phyloP scores from a whole-genome alignment of 2,888 invertebrate genomes.

The Flexamia atlantica region DNA sequence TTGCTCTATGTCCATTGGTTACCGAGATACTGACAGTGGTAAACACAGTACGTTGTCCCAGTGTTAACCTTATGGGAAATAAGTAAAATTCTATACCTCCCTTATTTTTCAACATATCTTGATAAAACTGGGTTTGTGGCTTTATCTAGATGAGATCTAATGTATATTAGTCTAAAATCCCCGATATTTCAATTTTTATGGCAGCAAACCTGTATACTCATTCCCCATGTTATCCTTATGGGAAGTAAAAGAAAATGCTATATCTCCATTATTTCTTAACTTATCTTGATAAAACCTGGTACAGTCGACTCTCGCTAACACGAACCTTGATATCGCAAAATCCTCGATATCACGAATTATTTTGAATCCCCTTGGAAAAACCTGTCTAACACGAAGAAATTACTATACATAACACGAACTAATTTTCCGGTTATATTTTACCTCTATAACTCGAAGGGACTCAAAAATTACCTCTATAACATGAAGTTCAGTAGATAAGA shows the following conservation, averaged over 20 bases:
- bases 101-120: background rate
- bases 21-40: background rate
- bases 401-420: too few species aligned
- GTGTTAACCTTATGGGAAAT: background rate
- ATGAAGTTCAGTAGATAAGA: too few species aligned
- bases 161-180: background rate
- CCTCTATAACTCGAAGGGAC: too few species aligned
- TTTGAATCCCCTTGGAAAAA: too few species aligned
- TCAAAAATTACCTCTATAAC: too few species aligned
- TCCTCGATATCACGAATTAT: too few species aligned
- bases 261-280: background rate
- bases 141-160: background rate
- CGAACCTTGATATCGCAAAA: too few species aligned
- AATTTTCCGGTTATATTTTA: too few species aligned
- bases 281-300: background rate
- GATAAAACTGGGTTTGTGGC: background rate
- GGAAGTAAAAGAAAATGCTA: background rate
- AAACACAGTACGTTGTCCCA: conserved; percentile 4
- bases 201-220: background rate
- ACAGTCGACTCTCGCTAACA: too few species aligned
- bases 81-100: background rate
- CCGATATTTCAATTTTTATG: background rate
- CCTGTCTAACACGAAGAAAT: too few species aligned
- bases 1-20: background rate
- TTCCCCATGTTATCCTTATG: background rate